Evolutionary conservation across 1,140 invertebrate genomes (phyloP).

Genomic region (Coenobita brevimanus): DNA sequence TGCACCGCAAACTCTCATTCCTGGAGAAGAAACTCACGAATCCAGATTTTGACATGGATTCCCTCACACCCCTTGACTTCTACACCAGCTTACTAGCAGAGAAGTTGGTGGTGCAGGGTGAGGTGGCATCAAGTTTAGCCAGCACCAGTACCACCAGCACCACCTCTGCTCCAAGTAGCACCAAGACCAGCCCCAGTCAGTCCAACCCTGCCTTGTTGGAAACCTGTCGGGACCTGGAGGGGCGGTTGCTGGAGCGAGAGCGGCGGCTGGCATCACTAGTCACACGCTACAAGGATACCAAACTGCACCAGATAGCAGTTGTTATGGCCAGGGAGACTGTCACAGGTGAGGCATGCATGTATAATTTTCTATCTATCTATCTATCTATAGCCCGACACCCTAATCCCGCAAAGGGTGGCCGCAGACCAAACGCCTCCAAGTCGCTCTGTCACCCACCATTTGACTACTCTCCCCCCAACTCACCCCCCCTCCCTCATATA

Average conservation of each 20-base stretch:
- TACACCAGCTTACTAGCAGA: conserved; percentile 69
- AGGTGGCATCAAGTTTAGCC: conserved; percentile 33
- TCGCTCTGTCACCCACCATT: no score
- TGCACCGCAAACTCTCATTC: conserved; percentile 68
- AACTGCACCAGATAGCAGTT: conserved; percentile 79
- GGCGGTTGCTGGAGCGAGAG: conserved; percentile 65
- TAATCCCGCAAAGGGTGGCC: no score
- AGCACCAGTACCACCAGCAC: no score
- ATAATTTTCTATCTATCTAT: no score
- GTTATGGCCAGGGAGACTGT: conserved; percentile 70
- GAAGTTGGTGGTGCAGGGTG: conserved; percentile 67
- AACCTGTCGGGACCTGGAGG: conserved; percentile 65
- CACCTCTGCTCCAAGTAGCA: no score
- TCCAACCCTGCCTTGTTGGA: conserved; percentile 38
- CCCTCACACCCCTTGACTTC: conserved; percentile 66
- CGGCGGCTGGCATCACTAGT: conserved; percentile 76
- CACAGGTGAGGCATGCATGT: conserved; percentile 28
- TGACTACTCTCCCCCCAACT: no score
- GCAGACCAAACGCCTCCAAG: no score
- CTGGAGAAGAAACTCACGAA: conserved; percentile 69
- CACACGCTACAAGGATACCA: conserved; percentile 80
- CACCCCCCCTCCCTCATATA: no score
- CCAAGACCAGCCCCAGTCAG: no score
- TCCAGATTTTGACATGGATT: conserved; percentile 68
- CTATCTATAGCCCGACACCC: no score